A percentile compares a stretch with the other conserved stretches of the same genome.
These are phyloP conservation scores for Zophobas atratus DNA, from an alignment of 1,140 invertebrate species.

Conservation along the genomic window DNA sequence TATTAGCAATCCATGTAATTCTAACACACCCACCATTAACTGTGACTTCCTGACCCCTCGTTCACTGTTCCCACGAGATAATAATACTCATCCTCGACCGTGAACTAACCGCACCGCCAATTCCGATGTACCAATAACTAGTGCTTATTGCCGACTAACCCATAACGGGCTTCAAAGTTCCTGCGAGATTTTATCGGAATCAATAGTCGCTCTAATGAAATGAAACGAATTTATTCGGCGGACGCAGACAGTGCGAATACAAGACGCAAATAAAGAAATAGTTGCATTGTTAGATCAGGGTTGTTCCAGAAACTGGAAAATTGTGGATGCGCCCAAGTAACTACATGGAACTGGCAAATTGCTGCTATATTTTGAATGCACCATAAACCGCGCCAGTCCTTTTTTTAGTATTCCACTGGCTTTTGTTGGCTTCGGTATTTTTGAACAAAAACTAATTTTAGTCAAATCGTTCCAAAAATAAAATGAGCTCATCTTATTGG, in stretches of 20 bases:
- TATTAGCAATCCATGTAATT: slow-evolving; percentile 40
- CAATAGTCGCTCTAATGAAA: slow-evolving; percentile 13
- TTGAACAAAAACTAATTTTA: no score
- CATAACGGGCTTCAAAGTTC: slow-evolving; percentile 5
- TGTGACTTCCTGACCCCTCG: slow-evolving; percentile 38
- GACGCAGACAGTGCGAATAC: neutral
- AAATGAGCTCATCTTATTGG: no score
- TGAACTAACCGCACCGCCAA: slow-evolving; percentile 44
- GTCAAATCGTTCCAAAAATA: no score
- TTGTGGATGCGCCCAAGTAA: no score
- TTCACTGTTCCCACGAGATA: slow-evolving; percentile 41
- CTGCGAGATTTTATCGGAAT: neutral
- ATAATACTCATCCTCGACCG: slow-evolving; percentile 43
- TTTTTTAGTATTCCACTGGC: no score
- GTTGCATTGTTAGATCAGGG: no score
- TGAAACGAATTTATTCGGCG: neutral
- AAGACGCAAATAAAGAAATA: neutral
- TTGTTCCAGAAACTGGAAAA: no score
- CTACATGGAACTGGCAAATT: no score
- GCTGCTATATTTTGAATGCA: no score
- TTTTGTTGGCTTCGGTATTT: no score
- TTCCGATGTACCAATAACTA: slow-evolving; percentile 46
- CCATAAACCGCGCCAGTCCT: no score
- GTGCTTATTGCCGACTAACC: slow-evolving; percentile 38
- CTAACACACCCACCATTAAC: slow-evolving; percentile 40